Evolutionary conservation across 2,888 invertebrate genomes (phyloP), one percentile per base, ranked within the genome.

Genomic region (Pinctada fucata): DNA sequence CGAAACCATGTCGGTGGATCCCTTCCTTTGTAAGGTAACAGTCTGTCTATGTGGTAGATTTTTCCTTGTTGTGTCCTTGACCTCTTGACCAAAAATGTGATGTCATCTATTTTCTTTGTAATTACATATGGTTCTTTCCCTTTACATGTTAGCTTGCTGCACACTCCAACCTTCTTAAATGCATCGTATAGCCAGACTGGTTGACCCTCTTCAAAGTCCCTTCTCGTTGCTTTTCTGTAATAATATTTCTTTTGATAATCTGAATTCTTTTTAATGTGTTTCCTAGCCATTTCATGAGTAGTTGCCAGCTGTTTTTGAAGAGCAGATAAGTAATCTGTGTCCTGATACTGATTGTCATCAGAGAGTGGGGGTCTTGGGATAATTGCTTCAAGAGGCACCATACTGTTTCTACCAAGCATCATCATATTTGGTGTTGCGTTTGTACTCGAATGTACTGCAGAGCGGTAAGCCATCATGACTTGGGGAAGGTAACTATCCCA

Each of bases 61-160:
- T 66, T 58, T n/a, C 31, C 63, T 58, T 65, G 45, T 13, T 72
- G 50, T 31, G 49, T 74, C 10, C 13, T 3, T 31, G 31, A 31
- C 31, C 31, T 31, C 67, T 81, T 76, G 2, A 79, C 65, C 16
- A 73, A 31, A 31, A 31, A 31, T 31, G 31, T 31, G 31, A 31
- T 31, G 31, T 31, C 31, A 31, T 31, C 31, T 31, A 31, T 31
- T 31, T 31, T 76, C 63, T 31, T 31, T 31, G 31, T 31, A 31
- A 31, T 31, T 31, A 31, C 31, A 72, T 48, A 83, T n/a, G 82
- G 79, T 45, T 79, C 81, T 16, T 81, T 81, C 83, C 81, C 78
- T 64, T 73, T 75, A 0, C 31, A 76, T 8, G 79, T 79, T 3
- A 81, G 63, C 47, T 81, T 82, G 2, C 50, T 16, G 68, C 81